A percentile compares a stretch with the other conserved stretches of the same genome.
phyloP scores from a whole-genome alignment of 1,140 invertebrate genomes.

The Cylas formicarius region DNA sequence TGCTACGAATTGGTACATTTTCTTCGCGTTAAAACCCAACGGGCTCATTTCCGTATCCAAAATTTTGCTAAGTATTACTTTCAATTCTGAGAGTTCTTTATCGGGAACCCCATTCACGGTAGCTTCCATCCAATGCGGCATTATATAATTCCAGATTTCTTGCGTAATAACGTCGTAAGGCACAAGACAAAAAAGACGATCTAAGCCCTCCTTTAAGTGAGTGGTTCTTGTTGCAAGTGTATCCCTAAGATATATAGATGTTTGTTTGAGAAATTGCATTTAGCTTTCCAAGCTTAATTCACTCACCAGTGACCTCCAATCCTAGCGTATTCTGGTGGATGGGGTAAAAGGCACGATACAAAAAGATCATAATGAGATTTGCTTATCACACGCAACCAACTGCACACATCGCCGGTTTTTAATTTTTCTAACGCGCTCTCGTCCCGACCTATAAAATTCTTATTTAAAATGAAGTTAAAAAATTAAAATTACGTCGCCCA shows the following conservation, averaged over 20 bases:
- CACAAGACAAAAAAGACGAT: slow-evolving; percentile 88
- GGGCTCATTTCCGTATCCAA: slow-evolving; percentile 94
- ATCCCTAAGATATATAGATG: slow-evolving; percentile 60
- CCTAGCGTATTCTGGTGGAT: slow-evolving; percentile 82
- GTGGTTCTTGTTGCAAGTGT: slow-evolving; percentile 80
- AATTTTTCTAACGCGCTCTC: slow-evolving; percentile 83
- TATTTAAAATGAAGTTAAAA: too few relatives aligned
- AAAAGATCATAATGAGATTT: slow-evolving; percentile 82
- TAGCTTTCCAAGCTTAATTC: too few relatives aligned
- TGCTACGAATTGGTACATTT: slow-evolving; percentile 92
- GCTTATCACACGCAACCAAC: slow-evolving; percentile 81
- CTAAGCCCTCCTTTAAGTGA: slow-evolving; percentile 91
- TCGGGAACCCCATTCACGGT: slow-evolving; percentile 92
- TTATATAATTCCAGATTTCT: slow-evolving; percentile 95
- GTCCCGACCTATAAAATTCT: slow-evolving; percentile 56
- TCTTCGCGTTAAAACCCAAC: slow-evolving; percentile 84
- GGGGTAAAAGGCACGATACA: slow-evolving; percentile 75
- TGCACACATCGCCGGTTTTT: slow-evolving; percentile 89
- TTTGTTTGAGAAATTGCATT: background rate
- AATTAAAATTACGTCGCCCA: slow-evolving; percentile 50
- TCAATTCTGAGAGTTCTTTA: slow-evolving; percentile 84
- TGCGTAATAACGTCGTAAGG: slow-evolving; percentile 95
- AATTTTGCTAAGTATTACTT: slow-evolving; percentile 91
- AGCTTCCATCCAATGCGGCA: slow-evolving; percentile 98
- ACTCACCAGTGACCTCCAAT: slow-evolving; percentile 89